These are phyloP conservation scores for Cetonia aurata DNA, from an alignment of 2,888 invertebrate genomes.

Conservation along the genomic window DNA sequence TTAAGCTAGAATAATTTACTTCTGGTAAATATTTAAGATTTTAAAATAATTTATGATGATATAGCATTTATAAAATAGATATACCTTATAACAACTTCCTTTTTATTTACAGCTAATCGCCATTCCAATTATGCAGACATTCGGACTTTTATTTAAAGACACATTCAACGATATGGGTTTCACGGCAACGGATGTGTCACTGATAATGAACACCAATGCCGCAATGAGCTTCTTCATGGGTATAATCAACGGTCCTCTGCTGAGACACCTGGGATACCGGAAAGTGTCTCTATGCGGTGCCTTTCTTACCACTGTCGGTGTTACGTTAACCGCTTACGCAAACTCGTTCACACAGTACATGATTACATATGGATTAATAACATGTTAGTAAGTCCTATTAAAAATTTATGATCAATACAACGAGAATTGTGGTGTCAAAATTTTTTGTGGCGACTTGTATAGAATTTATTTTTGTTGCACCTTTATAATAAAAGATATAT, in stretches of 20 bases:
- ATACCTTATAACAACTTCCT: conserved; percentile 19
- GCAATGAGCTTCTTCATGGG: conserved; percentile 78
- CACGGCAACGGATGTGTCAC: conserved; percentile 72
- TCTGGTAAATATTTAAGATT: too few species aligned
- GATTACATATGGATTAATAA: conserved; percentile 76
- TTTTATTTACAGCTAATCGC: conserved; percentile 57
- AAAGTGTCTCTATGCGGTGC: conserved; percentile 74
- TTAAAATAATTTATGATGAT: too few species aligned
- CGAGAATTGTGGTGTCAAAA: too few species aligned
- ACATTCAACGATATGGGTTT: conserved; percentile 71
- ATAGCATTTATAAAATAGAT: too few species aligned
- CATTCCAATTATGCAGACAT: conserved; percentile 71
- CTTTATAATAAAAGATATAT: too few species aligned
- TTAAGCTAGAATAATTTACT: too few species aligned
- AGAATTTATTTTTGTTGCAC: too few species aligned
- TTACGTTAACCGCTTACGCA: conserved; percentile 72
- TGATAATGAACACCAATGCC: conserved; percentile 76
- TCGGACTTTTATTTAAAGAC: conserved; percentile 77
- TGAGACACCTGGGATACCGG: conserved; percentile 74
- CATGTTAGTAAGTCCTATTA: conserved; percentile 71
- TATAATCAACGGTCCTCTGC: conserved; percentile 74
- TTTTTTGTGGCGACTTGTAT: too few species aligned
- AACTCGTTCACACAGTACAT: conserved; percentile 72
- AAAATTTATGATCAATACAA: too few species aligned
- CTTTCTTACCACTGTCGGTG: conserved; percentile 69